Base-by-base conservation (phyloP, 2,797 vertebrate species). In the Apogon talboti region DNA sequence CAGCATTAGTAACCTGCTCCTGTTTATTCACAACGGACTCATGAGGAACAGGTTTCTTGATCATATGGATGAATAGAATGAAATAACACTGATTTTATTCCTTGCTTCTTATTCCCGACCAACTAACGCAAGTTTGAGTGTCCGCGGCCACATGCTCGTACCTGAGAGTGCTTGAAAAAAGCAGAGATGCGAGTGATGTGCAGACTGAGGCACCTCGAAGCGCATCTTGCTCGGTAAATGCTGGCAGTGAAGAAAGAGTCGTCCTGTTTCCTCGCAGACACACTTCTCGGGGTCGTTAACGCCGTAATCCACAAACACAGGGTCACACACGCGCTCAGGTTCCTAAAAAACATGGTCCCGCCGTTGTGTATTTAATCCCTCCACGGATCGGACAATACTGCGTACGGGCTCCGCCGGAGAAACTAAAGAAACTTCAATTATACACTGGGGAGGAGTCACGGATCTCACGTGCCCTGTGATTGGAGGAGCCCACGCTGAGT, bases 111-210 rank as follows among this genome's bases (percentile, higher is more conserved):
- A 16, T 68, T 47, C 12, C 1, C 11, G 4, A 7, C 42, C 37
- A 18, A 10, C 0, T 46, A 15, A 0, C 40, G 38, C 74, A 74
- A 85, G 75, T 81, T 78, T 44, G 35, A 1, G 35, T 7, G 24
- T 13, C 30, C 1, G 52, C 0, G 46, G 6, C 42, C 57, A 19
- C 67, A 38, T 24, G 71, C 62, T 62, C 77, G 51, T 95, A 98
- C 97, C 96, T 98, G 96, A 13, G 95, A 93, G 85, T 96, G 96
- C 90, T 95, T 96, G 92, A 95, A 95, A 65, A 95, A 95, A 49
- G 96, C 95, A 57, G 97, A 96, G 92, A 98, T 96, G 92, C 96
- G 97, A 65, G 96, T 98, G 93, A 98, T 96, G 92, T 98, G 97
- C 88, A 98, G 93, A 56, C 97, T 97, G 76, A 98, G 95, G 90